Evolutionary conservation across 2,113 vertebrate species (phyloP).

Genomic region (Gracilinanus agilis): DNA sequence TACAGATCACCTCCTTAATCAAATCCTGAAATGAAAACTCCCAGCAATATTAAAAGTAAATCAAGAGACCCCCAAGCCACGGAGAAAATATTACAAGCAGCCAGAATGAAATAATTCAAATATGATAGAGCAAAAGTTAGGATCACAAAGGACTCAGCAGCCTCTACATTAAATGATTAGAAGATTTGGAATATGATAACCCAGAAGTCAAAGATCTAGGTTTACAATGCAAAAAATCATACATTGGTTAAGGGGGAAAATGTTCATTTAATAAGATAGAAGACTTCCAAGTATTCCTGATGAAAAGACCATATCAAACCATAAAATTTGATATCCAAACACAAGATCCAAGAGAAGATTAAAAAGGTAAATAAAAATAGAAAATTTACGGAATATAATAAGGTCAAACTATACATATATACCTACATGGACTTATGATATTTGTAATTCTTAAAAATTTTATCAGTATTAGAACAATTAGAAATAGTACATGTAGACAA

Average conservation of each 20-base stretch:
- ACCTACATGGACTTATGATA: too few relatives aligned
- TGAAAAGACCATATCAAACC: background rate
- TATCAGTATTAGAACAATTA: too few relatives aligned
- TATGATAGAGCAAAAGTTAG: background rate
- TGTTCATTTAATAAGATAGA: too few relatives aligned
- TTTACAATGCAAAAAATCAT: too few relatives aligned
- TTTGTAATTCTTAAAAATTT: too few relatives aligned
- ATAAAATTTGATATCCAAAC: background rate
- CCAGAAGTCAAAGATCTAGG: too few relatives aligned
- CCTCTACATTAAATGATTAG: too few relatives aligned
- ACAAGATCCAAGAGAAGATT: background rate
- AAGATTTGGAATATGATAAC: too few relatives aligned
- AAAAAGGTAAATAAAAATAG: background rate
- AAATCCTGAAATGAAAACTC: background rate
- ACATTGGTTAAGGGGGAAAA: too few relatives aligned
- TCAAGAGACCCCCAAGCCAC: background rate
- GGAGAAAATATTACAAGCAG: background rate
- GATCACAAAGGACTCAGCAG: background rate
- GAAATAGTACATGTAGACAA: too few relatives aligned
- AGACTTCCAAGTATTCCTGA: background rate
- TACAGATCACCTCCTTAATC: background rate
- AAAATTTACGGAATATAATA: too few relatives aligned
- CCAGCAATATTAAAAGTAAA: background rate
- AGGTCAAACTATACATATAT: too few relatives aligned
- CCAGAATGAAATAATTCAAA: background rate